Evolutionary conservation across 1,140 invertebrate species (phyloP).

Genomic region (Laupala kohalensis): DNA sequence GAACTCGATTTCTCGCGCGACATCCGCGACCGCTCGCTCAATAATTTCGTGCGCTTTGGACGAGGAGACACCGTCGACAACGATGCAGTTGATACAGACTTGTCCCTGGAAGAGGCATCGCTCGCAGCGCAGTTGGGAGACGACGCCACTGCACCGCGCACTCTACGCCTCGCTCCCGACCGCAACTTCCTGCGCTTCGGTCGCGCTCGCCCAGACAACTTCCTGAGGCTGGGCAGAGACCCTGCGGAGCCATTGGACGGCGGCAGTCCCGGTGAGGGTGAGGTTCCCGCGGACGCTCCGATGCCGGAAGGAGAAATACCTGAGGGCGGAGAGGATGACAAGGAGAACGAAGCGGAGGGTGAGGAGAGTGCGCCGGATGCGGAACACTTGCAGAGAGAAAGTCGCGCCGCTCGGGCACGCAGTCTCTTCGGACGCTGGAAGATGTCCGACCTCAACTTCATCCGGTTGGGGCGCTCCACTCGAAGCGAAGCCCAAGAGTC

Average conservation of each 20-base stretch:
- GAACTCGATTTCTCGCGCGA: too few species aligned
- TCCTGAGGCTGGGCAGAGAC: background rate
- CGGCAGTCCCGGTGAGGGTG: too few species aligned
- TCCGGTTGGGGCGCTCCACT: background rate
- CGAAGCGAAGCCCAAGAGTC: too few species aligned
- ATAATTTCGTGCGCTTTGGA: background rate
- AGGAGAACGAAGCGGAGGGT: background rate
- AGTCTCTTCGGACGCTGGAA: background rate
- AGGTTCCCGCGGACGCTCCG: too few species aligned
- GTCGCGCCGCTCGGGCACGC: too few species aligned
- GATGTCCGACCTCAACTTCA: background rate
- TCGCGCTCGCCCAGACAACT: background rate
- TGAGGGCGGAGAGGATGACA: background rate
- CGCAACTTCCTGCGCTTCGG: background rate
- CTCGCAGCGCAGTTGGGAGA: too few species aligned
- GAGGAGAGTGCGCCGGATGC: background rate
- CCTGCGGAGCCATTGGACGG: background rate
- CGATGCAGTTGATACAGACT: too few species aligned
- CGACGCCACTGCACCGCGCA: too few species aligned
- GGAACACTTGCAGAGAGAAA: background rate
- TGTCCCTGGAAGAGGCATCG: background rate
- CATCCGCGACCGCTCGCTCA: background rate
- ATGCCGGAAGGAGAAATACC: too few species aligned
- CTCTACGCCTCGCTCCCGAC: background rate
- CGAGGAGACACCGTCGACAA: background rate